Evolutionary conservation across 2,888 invertebrate species (phyloP).

Genomic region (Eretmocerus hayati): DNA sequence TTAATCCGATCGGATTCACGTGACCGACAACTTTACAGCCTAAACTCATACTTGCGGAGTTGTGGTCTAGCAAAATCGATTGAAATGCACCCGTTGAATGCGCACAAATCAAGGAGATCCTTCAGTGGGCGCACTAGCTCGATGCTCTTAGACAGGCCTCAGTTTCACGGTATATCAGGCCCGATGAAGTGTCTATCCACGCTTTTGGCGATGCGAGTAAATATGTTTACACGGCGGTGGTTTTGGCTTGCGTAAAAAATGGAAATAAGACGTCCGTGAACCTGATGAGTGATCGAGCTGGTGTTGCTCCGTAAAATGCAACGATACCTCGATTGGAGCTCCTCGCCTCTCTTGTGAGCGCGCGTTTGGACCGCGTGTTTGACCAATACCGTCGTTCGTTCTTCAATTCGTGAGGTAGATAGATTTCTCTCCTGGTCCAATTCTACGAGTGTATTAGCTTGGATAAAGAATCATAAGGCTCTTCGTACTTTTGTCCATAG

Average conservation of each 20-base stretch:
- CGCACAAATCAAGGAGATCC: neutral
- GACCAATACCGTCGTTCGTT: neutral
- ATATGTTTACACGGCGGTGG: no score
- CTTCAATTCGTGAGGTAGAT: neutral
- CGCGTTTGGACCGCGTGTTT: no score
- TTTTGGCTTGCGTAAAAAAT: no score
- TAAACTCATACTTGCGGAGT: neutral
- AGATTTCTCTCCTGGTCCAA: constrained; percentile 2
- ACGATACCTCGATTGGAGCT: constrained; percentile 8
- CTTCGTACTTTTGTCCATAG: constrained; percentile 30
- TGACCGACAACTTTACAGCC: neutral
- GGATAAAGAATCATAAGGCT: constrained; percentile 13
- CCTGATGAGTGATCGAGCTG: no score
- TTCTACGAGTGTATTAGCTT: constrained; percentile 3
- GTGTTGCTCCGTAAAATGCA: no score
- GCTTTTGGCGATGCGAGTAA: no score
- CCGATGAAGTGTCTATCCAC: no score
- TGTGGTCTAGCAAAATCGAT: constrained; percentile 2
- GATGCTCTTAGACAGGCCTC: neutral
- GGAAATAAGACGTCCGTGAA: no score
- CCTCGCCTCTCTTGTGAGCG: neutral
- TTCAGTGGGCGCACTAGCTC: neutral
- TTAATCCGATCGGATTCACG: constrained; percentile 7
- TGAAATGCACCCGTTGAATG: constrained; percentile 7
- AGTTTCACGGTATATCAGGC: no score